These are phyloP conservation scores for Ifrita kowaldi DNA, from an alignment of 2,113 vertebrate species.

Conservation along the genomic window DNA sequence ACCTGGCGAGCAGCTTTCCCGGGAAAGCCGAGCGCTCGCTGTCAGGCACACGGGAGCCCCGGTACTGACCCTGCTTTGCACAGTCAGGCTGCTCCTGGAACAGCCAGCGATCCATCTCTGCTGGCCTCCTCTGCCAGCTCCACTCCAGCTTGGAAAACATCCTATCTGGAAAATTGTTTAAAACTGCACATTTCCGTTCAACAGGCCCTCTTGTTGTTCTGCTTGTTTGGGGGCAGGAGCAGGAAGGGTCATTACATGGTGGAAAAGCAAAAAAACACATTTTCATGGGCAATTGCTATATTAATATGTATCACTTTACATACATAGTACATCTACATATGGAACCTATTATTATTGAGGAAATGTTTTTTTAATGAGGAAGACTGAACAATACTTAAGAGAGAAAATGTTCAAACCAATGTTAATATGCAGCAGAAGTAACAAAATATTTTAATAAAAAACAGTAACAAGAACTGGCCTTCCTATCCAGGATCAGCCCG, in stretches of 20 bases:
- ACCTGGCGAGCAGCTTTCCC: not conserved
- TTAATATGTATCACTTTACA: conserved; percentile 35
- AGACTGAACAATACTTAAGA: conserved; percentile 53
- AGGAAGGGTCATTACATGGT: not conserved
- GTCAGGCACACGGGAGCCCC: not conserved
- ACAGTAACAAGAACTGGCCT: not conserved
- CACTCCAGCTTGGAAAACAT: not conserved
- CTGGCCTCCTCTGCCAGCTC: not conserved
- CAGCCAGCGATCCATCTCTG: not conserved
- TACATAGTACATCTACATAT: not conserved
- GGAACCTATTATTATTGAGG: conserved; percentile 48
- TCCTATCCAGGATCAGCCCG: not conserved
- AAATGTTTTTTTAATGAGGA: conserved; percentile 61
- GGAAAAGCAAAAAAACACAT: conserved; percentile 20
- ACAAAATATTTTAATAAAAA: conserved; percentile 35
- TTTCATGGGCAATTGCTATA: not conserved
- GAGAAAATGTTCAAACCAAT: conserved; percentile 51
- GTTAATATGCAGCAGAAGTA: conserved; percentile 42
- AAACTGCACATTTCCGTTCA: not conserved
- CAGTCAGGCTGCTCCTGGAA: not conserved
- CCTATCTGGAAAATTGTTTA: conserved; percentile 22
- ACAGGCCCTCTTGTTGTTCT: not conserved
- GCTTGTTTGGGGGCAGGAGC: not conserved
- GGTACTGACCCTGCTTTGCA: not conserved
- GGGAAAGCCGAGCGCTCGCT: rapidly evolving